Base-by-base conservation (phyloP, 1,140 invertebrate genomes). In the Drosophila kepulauana region DNA sequence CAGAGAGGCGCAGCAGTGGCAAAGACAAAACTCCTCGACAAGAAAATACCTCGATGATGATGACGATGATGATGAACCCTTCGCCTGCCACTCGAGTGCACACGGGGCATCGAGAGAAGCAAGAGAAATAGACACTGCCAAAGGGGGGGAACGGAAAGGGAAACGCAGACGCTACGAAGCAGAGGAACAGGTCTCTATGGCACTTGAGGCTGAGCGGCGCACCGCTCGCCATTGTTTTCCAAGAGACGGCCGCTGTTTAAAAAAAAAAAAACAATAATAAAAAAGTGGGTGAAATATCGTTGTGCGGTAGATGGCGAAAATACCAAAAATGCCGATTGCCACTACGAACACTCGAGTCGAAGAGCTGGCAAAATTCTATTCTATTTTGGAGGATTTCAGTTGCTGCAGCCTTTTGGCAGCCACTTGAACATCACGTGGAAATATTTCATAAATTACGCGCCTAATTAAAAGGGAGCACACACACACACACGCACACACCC, bases 371-470 rank as follows among this genome's bases (percentile, higher is more conserved):
- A 10, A 28, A 25, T 25, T 25, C 20, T 25, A n/a, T 69, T 58
- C 45, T 56, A 43, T 79, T 86, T 87, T 87, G 78, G 79, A 85
- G 79, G 46, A 52, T 45, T 43, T 43, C 58, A 71, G 70, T 20
- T 63, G 20, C 5, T 58, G 38, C 63, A 51, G 82, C 67, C 82
- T 78, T 87, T 87, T 89, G 75, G 51, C 78, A 78, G 85, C 75
- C 85, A 88, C 85, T 88, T 73, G 67, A 85, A 68, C 33, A 78
- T 79, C 84, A 87, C 80, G 78, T 78, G 68, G 52, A 88, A 85
- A 74, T 89, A 86, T 89, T 89, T 88, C 81, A 70, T 72, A 89
- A 88, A 88, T 87, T 88, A 88, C 82, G 85, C 72, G 85, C 81
- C 85, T 88, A 88, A 88, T 88, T 88, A 89, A 88, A 89, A 62